Conservation (phyloP, 2,797 vertebrate species). For the Ficedula albicollis region DNA sequence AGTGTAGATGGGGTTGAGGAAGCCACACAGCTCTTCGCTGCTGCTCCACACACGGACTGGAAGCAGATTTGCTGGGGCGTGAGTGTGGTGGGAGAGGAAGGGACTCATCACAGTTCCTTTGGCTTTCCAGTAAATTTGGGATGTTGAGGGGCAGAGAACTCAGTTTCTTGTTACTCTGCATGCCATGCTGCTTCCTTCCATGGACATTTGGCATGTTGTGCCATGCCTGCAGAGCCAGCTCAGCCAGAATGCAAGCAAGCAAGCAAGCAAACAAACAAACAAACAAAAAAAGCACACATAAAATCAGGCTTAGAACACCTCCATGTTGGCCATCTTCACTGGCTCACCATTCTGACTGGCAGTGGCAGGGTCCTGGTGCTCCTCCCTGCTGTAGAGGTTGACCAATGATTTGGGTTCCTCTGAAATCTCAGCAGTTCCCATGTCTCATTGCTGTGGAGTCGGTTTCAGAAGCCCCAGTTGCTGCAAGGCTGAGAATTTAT, state of each 20-base stretch:
- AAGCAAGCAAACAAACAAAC: neutral
- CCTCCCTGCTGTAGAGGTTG: neutral
- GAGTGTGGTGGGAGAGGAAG: neutral
- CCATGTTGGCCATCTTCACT: neutral
- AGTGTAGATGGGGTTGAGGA: neutral
- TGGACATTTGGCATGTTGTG: neutral
- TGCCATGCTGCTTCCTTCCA: neutral
- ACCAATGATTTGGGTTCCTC: neutral
- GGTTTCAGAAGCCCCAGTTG: neutral
- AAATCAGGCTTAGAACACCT: neutral
- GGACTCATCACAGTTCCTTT: neutral
- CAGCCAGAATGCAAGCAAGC: neutral
- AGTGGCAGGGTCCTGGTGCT: neutral
- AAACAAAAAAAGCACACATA: neutral
- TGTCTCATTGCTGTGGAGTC: neutral
- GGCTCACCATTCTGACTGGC: neutral
- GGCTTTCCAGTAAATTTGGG: neutral
- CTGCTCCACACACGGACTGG: fast-evolving
- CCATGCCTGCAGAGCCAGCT: neutral
- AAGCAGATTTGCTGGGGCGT: neutral
- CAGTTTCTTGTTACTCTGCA: neutral
- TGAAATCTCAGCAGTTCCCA: neutral
- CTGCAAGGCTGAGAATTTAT: neutral
- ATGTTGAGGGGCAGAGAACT: neutral
- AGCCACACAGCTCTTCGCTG: neutral